Conservation (phyloP, 2,888 invertebrate genomes). For the Callimorpha dominula region DNA sequence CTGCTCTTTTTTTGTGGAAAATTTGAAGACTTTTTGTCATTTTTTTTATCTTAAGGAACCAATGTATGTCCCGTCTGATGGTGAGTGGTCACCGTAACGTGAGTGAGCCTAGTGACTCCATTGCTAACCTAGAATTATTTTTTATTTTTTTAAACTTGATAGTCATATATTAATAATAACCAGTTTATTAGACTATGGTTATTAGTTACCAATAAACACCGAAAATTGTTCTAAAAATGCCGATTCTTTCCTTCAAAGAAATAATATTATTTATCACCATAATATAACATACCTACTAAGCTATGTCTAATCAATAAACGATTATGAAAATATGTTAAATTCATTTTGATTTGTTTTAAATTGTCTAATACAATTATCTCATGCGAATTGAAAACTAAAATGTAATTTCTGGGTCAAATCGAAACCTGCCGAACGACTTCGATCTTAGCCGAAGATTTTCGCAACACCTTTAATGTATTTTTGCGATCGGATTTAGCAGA, state of each 20-base stretch:
- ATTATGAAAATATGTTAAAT: constrained; percentile 20
- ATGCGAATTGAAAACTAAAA: constrained; percentile 35
- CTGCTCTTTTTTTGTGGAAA: no score
- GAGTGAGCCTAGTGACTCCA: no score
- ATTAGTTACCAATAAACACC: no score
- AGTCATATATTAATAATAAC: no score
- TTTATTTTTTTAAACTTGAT: no score
- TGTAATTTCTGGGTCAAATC: constrained; percentile 47
- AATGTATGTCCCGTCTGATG: no score
- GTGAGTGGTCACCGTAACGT: no score
- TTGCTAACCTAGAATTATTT: no score
- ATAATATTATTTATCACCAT: neutral
- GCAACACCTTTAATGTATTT: constrained; percentile 35
- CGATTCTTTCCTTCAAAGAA: neutral
- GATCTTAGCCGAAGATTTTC: constrained; percentile 35
- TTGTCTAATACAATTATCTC: constrained; percentile 23
- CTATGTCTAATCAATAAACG: constrained; percentile 1
- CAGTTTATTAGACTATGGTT: no score
- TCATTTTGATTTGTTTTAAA: constrained; percentile 15
- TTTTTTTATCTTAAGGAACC: no score
- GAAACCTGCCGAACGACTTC: constrained; percentile 32
- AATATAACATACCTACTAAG: neutral
- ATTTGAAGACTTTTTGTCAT: no score
- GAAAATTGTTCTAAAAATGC: neutral
- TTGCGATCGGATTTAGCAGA: constrained; percentile 1